Conservation (phyloP, 2,888 invertebrate species). For the Piscicola geometra region DNA sequence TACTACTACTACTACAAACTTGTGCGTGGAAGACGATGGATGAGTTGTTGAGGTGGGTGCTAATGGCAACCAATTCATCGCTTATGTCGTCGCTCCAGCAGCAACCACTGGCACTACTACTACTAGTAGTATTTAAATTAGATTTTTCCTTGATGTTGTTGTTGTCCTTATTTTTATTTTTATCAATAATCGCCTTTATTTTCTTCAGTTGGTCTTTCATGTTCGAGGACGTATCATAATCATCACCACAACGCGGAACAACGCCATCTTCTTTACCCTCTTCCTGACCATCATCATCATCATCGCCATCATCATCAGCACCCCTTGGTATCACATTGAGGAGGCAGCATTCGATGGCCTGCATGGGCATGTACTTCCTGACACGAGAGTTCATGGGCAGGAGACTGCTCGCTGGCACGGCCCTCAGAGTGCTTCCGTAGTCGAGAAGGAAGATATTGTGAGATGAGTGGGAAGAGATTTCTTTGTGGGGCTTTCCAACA, state of each 20-base stretch:
- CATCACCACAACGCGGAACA: too few relatives aligned
- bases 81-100: too few relatives aligned
- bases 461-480: slow-evolving; percentile 46
- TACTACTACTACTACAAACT: too few relatives aligned
- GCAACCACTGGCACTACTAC: too few relatives aligned
- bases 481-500: not conserved
- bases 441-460: slow-evolving; percentile 66
- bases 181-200: too few relatives aligned
- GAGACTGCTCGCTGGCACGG: slow-evolving; percentile 57
- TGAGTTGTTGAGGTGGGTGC: too few relatives aligned
- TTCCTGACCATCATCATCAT: slow-evolving; percentile 4
- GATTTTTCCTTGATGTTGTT: too few relatives aligned
- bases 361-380: slow-evolving; percentile 61
- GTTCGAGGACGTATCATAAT: not conserved
- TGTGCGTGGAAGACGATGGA: too few relatives aligned
- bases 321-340: slow-evolving; percentile 21
- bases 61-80: too few relatives aligned
- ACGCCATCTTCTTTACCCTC: not conserved
- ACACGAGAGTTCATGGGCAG: slow-evolving; percentile 59
- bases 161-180: too few relatives aligned
- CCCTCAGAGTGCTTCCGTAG: slow-evolving; percentile 61
- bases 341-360: slow-evolving; percentile 63
- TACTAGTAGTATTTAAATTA: too few relatives aligned
- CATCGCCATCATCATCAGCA: not conserved
- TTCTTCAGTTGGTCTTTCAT: not conserved